Conservation (phyloP, 2,888 invertebrate species). For the Agriopis aurantiaria region DNA sequence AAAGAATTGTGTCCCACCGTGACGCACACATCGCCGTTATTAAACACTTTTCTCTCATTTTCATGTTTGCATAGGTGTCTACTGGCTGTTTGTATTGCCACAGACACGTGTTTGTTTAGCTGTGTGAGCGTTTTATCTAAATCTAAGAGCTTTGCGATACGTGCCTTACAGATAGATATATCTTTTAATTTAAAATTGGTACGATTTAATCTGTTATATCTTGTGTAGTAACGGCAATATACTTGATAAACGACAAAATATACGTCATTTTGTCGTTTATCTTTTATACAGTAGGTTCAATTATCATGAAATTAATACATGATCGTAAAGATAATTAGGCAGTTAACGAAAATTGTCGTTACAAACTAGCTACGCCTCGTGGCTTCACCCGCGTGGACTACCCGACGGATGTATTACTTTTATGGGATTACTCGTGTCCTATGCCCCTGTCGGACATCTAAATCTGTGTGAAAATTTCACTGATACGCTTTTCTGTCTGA, state of each 20-base stretch:
- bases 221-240: not conserved
- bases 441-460: no score
- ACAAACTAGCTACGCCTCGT: not conserved
- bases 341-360: not conserved
- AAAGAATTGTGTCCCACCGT: constrained; percentile 6
- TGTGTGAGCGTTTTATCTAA: constrained; percentile 24
- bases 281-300: not conserved
- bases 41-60: constrained; percentile 24
- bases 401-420: not conserved
- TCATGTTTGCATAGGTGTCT: constrained; percentile 43
- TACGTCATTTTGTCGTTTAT: not conserved
- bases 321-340: not conserved
- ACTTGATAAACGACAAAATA: not conserved
- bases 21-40: constrained; percentile 24
- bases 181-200: not conserved
- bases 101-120: constrained; percentile 12
- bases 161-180: not conserved
- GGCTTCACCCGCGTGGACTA: not conserved
- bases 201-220: not conserved
- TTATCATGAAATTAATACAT: not conserved
- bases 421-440: not conserved
- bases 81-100: constrained; percentile 31
- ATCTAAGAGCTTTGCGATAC: constrained; percentile 12
- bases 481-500: no score
- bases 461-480: no score